phyloP scores from a whole-genome alignment of 2,888 invertebrate genomes.

The Rhyacophila evoluta region DNA sequence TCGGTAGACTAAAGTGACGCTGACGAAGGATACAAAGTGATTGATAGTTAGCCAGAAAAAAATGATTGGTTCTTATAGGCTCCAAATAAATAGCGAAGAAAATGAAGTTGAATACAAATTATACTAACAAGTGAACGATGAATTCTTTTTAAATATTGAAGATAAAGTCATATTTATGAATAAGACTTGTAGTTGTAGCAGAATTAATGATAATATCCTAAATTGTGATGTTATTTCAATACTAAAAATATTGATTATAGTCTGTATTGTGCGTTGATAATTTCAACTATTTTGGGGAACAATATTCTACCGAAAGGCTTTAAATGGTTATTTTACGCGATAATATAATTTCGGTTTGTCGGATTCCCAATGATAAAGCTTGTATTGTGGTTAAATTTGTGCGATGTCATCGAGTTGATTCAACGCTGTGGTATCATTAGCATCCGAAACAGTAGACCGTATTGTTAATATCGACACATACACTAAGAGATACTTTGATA shows the following conservation, averaged over 20 bases:
- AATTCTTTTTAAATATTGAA: too few relatives aligned
- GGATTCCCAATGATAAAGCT: slow-evolving; percentile 7
- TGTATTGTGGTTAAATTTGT: not conserved
- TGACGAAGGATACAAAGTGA: too few relatives aligned
- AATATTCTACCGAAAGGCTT: not conserved
- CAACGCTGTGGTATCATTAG: not conserved
- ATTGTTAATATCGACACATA: not conserved
- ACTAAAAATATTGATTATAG: not conserved
- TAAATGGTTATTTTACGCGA: not conserved
- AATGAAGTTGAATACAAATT: too few relatives aligned
- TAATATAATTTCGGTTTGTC: not conserved
- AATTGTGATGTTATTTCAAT: not conserved
- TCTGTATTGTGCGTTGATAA: not conserved
- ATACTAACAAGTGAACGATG: too few relatives aligned
- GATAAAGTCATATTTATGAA: too few relatives aligned
- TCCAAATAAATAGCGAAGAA: too few relatives aligned
- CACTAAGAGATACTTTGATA: too few relatives aligned
- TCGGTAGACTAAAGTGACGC: too few relatives aligned
- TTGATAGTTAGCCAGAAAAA: too few relatives aligned
- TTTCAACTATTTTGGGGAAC: not conserved
- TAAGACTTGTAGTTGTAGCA: too few relatives aligned
- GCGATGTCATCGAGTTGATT: not conserved
- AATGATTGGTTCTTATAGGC: too few relatives aligned
- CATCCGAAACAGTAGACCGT: not conserved
- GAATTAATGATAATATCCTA: too few relatives aligned